Conservation (phyloP, 2,888 invertebrate species). For the Dryomyza anilis region DNA sequence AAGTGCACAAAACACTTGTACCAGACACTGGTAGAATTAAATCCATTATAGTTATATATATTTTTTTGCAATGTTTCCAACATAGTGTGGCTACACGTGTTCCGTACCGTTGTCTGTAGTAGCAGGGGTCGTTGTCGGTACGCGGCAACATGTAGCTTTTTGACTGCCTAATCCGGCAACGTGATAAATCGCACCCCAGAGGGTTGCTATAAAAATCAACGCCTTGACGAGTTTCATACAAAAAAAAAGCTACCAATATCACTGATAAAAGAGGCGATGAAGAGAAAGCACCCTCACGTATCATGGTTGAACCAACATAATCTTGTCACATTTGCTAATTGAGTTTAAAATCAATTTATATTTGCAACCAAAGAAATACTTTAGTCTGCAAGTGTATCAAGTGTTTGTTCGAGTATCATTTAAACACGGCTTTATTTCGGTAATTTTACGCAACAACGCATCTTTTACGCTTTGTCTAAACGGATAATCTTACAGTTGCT, state of each 20-base stretch:
- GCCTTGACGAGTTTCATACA: conserved; percentile 27
- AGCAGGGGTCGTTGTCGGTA: too few species aligned
- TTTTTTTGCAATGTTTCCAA: background rate
- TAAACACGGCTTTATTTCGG: too few species aligned
- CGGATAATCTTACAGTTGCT: conserved; percentile 26
- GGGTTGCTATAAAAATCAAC: conserved; percentile 54
- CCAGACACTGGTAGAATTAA: too few species aligned
- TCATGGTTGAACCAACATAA: too few species aligned
- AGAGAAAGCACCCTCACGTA: too few species aligned
- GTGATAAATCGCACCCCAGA: conserved; percentile 61
- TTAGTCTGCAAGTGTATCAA: background rate
- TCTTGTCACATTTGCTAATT: conserved; percentile 52
- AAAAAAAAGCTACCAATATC: background rate
- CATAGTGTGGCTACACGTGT: conserved; percentile 41
- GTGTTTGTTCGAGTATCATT: too few species aligned
- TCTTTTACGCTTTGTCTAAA: too few species aligned
- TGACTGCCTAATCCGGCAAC: conserved; percentile 57
- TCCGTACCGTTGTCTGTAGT: too few species aligned
- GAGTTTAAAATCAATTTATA: conserved; percentile 63
- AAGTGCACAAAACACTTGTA: background rate
- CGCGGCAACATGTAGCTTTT: conserved; percentile 49
- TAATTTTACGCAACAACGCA: background rate
- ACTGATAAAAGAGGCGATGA: background rate
- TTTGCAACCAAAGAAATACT: too few species aligned
- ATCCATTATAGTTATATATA: background rate